Conservation (phyloP, 1,140 invertebrate genomes). For the Uloborus diversus region DNA sequence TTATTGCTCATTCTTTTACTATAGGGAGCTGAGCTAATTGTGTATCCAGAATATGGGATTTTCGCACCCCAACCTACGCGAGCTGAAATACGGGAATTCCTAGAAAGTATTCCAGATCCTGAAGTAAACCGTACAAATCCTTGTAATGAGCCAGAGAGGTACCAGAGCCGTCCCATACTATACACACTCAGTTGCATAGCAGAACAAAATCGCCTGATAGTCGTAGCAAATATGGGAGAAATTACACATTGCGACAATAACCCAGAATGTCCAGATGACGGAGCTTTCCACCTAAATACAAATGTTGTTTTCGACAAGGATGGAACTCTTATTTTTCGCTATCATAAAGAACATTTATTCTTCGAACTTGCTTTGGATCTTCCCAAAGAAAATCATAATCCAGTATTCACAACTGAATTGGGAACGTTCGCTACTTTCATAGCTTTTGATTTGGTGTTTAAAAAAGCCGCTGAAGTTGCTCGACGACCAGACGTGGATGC, state of each 20-base stretch:
- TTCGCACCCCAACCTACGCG: not conserved
- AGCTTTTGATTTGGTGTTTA: conserved; percentile 79
- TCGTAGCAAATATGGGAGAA: conserved; percentile 75
- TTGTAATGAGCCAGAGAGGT: conserved; percentile 23
- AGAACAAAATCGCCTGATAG: conserved; percentile 67
- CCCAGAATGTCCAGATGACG: conserved; percentile 62
- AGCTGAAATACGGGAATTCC: not conserved
- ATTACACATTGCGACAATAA: not conserved
- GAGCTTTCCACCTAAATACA: conserved; percentile 74
- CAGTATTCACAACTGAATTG: conserved; percentile 70
- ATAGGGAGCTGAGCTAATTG: conserved; percentile 78
- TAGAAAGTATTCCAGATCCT: conserved; percentile 33
- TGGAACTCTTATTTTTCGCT: conserved; percentile 72
- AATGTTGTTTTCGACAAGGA: conserved; percentile 77
- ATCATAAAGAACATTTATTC: conserved; percentile 81
- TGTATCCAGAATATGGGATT: conserved; percentile 80
- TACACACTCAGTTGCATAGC: conserved; percentile 71
- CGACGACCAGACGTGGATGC: not conserved
- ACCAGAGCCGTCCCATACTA: conserved; percentile 57
- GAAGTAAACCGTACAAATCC: not conserved
- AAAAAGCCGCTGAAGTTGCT: conserved; percentile 67
- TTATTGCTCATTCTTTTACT: too few species aligned
- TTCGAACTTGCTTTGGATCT: conserved; percentile 68
- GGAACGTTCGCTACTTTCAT: conserved; percentile 77
- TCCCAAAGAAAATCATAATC: conserved; percentile 67